Base-by-base conservation (phyloP, 1,140 invertebrate genomes). In the Augochlora pura region DNA sequence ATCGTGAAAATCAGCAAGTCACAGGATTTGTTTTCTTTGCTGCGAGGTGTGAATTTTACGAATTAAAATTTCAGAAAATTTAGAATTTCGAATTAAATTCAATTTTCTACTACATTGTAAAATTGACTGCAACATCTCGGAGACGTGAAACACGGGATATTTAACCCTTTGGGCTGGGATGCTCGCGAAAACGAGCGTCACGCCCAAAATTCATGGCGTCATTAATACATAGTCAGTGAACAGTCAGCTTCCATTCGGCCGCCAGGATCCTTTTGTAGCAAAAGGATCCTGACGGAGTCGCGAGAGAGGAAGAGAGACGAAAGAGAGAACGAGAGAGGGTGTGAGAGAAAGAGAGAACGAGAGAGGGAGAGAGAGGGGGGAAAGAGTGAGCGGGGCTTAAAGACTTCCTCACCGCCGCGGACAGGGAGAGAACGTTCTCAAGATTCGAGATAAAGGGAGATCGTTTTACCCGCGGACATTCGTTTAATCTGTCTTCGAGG, bases 401-500 rank as follows among this genome's bases (percentile, higher is more conserved):
- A 88, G 83, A 80, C 77, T 84, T 82, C 71, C 71, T 86, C 71
- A 76, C 57, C 63, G 64, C 54, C 39, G 66, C 14, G 42, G 38
- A 80, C 52, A 73, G 80, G 71, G 63, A 86, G 72, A 84, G 71
- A 69, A 77, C 77, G 71, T 81, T 78, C 77, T 82, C 62, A 80
- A 88, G 87, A 88, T 88, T 71, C 71, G 68, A 88, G 87, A 88
- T 88, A 88, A 88, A 87, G 71, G 65, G 60, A 85, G 85, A 88
- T 88, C 87, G 87, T 87, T 79, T 88, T 88, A 88, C 87, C 67
- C 65, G 74, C 79, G 80, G 76, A 84, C 85, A 82, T 88, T 88
- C 85, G 86, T 88, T 88, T 88, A 83, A 87, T 88, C 85, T 87
- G 87, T 88, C 87, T 81, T 83, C 80, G 84, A 85, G 86, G 86